Percentiles rank a stretch among this genome's conserved stretches.
Evolutionary conservation across 2,888 invertebrate species (phyloP).

Genomic region (Caradrina clavipalpis): DNA sequence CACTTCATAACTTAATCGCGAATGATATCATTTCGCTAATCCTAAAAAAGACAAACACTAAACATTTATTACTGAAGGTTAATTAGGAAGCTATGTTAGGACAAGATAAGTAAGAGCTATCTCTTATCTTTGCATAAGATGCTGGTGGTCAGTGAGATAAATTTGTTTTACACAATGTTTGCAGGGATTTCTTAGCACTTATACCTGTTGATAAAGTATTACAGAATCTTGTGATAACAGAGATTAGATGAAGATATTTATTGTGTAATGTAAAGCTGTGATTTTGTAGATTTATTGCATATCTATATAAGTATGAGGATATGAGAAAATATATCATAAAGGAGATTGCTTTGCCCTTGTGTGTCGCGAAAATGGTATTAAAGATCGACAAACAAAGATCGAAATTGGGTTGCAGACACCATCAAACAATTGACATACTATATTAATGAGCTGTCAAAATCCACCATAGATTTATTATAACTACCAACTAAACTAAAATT

Average conservation of each 20-base stretch:
- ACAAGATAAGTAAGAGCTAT: conserved; percentile 27
- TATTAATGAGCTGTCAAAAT: too few relatives aligned
- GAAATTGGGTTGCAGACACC: too few relatives aligned
- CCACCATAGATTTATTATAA: too few relatives aligned
- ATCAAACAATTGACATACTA: too few relatives aligned
- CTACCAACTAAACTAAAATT: too few relatives aligned
- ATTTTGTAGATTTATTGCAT: conserved; percentile 32
- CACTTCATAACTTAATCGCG: conserved; percentile 5
- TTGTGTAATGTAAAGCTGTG: conserved; percentile 26
- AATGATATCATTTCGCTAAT: conserved; percentile 23
- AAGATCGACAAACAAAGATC: too few relatives aligned
- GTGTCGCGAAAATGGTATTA: too few relatives aligned
- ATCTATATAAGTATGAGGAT: too few relatives aligned
- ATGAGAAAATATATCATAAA: neutral
- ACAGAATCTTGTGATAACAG: conserved; percentile 48
- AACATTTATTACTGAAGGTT: conserved; percentile 31
- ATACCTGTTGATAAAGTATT: conserved; percentile 49
- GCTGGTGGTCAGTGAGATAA: conserved; percentile 52
- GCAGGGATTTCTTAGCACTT: conserved; percentile 32
- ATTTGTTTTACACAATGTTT: conserved; percentile 46
- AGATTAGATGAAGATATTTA: conserved; percentile 44
- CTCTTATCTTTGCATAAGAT: conserved; percentile 40
- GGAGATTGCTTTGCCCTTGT: neutral
- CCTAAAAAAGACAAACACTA: conserved; percentile 15
- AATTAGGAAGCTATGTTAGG: neutral